Conservation (phyloP, 2,113 vertebrate species). For the Laticauda colubrina region DNA sequence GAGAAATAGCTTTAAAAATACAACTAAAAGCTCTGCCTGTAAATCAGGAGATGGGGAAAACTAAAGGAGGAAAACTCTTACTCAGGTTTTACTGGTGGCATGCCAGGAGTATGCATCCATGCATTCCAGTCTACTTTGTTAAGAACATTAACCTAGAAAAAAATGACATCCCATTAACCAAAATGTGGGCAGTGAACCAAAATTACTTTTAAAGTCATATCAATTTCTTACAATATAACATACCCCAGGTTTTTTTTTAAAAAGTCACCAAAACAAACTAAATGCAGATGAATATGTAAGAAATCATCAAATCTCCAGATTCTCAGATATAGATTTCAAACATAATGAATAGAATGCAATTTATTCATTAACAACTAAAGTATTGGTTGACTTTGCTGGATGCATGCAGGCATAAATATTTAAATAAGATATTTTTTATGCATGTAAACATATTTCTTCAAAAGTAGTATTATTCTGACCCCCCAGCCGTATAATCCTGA, state of each 20-base stretch:
- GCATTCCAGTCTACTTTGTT: slow-evolving; percentile 91
- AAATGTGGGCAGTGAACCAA: not conserved
- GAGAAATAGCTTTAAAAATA: not conserved
- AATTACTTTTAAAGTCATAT: not conserved
- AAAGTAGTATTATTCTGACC: not conserved
- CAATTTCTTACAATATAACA: not conserved
- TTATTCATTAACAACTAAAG: not conserved
- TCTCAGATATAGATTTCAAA: not conserved
- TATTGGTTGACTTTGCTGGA: not conserved
- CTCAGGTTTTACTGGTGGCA: slow-evolving; percentile 87
- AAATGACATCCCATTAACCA: not conserved
- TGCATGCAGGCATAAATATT: not conserved
- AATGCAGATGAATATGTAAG: not conserved
- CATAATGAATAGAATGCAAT: not conserved
- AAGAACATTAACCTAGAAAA: slow-evolving; percentile 83
- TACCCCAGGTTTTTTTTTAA: not conserved
- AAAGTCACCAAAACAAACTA: not conserved
- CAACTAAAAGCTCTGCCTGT: not conserved
- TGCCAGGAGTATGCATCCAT: slow-evolving; percentile 91
- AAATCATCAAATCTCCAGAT: not conserved
- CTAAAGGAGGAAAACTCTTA: slow-evolving; percentile 64
- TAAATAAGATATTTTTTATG: not conserved
- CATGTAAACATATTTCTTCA: not conserved
- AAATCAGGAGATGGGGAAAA: not conserved
- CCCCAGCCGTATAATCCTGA: not conserved